Percentiles rank a stretch among this genome's conserved stretches.
Evolutionary conservation across 2,113 vertebrate genomes (phyloP).

Genomic region (Lamprotornis superbus): DNA sequence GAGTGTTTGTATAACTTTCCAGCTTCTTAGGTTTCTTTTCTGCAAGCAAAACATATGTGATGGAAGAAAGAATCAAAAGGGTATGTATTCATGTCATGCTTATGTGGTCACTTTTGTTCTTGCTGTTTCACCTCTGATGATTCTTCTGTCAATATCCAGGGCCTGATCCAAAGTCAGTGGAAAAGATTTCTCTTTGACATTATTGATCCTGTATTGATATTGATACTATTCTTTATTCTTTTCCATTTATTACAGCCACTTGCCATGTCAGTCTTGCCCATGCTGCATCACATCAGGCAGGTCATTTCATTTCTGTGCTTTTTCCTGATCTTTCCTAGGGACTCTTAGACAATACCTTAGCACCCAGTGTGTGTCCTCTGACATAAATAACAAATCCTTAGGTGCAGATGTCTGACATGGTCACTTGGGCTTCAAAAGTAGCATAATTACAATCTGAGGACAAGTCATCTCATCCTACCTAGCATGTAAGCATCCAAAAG

Average conservation of each 20-base stretch:
- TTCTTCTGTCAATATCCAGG: background rate
- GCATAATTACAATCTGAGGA: background rate
- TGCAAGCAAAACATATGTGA: accelerated
- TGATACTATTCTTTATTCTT: background rate
- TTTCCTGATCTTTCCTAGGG: background rate
- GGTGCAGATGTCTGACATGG: background rate
- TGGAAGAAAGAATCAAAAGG: background rate
- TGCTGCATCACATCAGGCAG: background rate
- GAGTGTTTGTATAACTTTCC: background rate
- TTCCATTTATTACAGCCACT: background rate
- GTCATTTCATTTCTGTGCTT: background rate
- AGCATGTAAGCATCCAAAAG: background rate
- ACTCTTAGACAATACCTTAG: background rate
- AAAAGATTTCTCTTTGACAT: background rate
- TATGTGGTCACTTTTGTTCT: background rate
- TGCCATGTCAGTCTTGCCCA: background rate
- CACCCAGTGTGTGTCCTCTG: background rate
- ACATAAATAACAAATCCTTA: background rate
- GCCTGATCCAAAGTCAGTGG: background rate
- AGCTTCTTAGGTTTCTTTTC: background rate
- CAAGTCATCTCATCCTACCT: background rate
- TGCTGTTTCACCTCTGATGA: background rate
- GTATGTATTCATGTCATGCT: background rate
- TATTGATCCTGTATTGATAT: background rate
- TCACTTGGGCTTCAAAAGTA: background rate